These are phyloP conservation scores for Manduca sexta DNA, from an alignment of 1,140 invertebrate species.

Conservation along the genomic window DNA sequence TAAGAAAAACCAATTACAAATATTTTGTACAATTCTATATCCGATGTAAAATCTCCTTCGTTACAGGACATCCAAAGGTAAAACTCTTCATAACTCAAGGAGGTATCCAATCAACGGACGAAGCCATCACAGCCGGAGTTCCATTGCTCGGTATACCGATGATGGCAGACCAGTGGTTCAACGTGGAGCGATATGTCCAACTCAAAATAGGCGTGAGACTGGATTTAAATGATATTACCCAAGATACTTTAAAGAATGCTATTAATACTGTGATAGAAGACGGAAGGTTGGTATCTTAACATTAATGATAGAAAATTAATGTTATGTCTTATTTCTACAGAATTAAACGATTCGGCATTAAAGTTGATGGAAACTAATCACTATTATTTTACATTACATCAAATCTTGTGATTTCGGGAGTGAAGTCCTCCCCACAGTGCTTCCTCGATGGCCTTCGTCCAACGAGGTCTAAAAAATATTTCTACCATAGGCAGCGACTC, in stretches of 20 bases:
- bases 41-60: neutral
- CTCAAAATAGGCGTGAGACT: conserved; percentile 27
- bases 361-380: no score
- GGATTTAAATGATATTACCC: conserved; percentile 18
- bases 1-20: no score
- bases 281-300: conserved; percentile 3
- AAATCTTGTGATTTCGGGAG: no score
- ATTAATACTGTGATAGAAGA: conserved; percentile 17
- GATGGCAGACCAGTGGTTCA: conserved; percentile 29
- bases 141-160: conserved; percentile 27
- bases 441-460: no score
- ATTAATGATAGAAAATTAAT: no score
- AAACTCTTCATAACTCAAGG: conserved; percentile 22
- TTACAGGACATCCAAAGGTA: conserved; percentile 6
- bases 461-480: no score
- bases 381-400: no score
- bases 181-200: conserved; percentile 21
- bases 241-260: conserved; percentile 20
- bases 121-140: conserved; percentile 3
- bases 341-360: no score
- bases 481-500: no score
- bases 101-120: conserved; percentile 60
- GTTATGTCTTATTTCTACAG: no score
- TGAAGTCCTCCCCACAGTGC: no score
- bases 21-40: no score